Evolutionary conservation across 2,797 vertebrate genomes (phyloP), one percentile per base, ranked within the genome.

Genomic region (Novumbra hubbsi): DNA sequence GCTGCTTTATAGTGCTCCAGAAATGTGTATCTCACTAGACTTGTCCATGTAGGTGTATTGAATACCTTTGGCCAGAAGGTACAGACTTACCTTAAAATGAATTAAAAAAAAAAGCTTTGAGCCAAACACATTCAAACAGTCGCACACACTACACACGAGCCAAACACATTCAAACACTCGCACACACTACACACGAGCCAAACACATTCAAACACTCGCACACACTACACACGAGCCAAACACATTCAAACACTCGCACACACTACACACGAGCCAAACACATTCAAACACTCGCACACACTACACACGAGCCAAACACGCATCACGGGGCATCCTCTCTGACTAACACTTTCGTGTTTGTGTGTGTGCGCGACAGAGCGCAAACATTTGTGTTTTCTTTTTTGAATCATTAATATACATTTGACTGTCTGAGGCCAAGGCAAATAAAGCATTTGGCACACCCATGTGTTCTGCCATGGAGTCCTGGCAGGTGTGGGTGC

Each of bases 341-440:
- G 71, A 74, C 73, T 66, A 68, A 73, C 30, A 45, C 66, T 71
- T 21, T 17, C 8, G 57, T 75, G 38, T n/a, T n/a, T 71, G 70
- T 76, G 74, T 77, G 77, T 3, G 57, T 70, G 2, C 52, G 50
- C 4, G 21, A 21, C n/a, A 34, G 65, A 14, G 49, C n/a, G 70
- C 24, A 60, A 21, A 41, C 19, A 5, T 68, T 50, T 67, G 50
- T 60, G 38, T 72, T 11, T 68, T 15, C 68, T 32, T 41, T 64
- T 38, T 72, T 89, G 73, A 88, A 88, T 88, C 76, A 84, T 88
- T 88, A 27, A 88, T 83, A 80, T 86, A 74, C 80, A 70, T 86
- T 89, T 78, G 69, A 65, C 70, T 69, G 38, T 28, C 41, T 50
- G 62, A 48, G 74, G 28, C 38, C 60, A 17, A 45, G 68, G 19